A percentile compares a stretch with the other conserved stretches of the same genome.
Evolutionary conservation across 2,888 invertebrate genomes (phyloP).

Genomic region (Agrenia bidenticulata): DNA sequence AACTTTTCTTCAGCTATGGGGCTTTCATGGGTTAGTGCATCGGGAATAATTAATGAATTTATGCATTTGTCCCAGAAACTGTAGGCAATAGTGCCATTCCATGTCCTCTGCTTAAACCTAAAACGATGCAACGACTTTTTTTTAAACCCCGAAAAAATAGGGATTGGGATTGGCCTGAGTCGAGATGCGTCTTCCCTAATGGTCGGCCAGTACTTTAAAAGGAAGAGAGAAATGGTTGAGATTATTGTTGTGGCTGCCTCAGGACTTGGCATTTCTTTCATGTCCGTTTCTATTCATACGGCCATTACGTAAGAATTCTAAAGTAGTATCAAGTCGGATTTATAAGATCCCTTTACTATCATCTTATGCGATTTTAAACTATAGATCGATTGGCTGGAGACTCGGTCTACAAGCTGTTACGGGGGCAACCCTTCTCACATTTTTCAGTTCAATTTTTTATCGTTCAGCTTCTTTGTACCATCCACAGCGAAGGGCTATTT

Average conservation of each 20-base stretch:
- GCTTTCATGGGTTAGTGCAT: constrained; percentile 61
- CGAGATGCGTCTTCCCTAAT: constrained; percentile 82
- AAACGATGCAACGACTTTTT: neutral
- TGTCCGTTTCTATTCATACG: constrained; percentile 57
- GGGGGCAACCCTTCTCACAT: constrained; percentile 77
- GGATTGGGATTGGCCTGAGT: constrained; percentile 81
- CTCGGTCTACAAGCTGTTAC: constrained; percentile 81
- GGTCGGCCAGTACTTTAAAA: constrained; percentile 87
- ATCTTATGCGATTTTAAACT: constrained; percentile 19
- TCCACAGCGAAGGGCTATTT: constrained; percentile 79
- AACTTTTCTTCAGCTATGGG: constrained; percentile 81
- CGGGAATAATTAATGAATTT: constrained; percentile 4
- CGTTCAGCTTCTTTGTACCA: constrained; percentile 81
- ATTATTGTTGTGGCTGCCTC: constrained; percentile 83
- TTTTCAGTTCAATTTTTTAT: constrained; percentile 82
- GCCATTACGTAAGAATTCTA: constrained; percentile 37
- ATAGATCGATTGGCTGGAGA: constrained; percentile 76
- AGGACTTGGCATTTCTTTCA: constrained; percentile 78
- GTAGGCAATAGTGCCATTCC: neutral
- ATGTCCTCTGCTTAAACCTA: neutral
- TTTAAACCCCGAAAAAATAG: constrained; percentile 55
- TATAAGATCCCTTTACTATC: neutral
- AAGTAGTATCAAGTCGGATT: neutral
- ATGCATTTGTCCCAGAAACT: neutral
- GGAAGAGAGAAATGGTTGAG: constrained; percentile 79